Evolutionary conservation across 2,797 vertebrate genomes (phyloP), one percentile per base, ranked within the genome.

Genomic region (Enteromius treurensis): DNA sequence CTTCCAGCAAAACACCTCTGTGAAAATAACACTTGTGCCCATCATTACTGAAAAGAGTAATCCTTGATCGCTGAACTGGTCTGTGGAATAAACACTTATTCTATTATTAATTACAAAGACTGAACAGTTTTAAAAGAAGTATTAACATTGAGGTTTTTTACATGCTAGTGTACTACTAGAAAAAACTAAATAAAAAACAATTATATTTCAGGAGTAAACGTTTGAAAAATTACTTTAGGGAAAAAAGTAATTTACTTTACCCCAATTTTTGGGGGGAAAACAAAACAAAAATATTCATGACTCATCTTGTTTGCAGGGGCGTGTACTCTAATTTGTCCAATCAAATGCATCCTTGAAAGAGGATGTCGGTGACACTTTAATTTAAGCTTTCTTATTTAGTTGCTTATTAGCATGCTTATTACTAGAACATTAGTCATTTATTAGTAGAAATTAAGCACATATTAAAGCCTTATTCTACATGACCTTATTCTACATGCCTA

Each of bases 21-120:
- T 79, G 49, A 69, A 32, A 69, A 53, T 34, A 69, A 40, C 21
- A 68, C 21, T 40, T 13, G 8, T 0, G 5, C n/a, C 47, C 47
- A 19, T 69, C 67, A 47, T 68, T 79, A 23, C 45, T 53, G 11
- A 51, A 79, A 67, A 73, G 21, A 74, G 0, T 23, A 0, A 11
- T 19, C 60, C 42, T 34, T 49, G 45, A 51, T 34, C 3, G 2
- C 32, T 45, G 3, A 65, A 49, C 29, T 34, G 23, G 5, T 67
- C 29, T 67, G 40, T 78, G 60, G 11, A 49, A 51, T 73, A 51
- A 73, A 73, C 45, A 73, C 17, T 29, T 19, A 23, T 42, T 45
- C 9, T 26, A 17, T 70, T 5, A 47, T 26, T 26, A 8, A 8
- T 26, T 4, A 47, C 15, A 70, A 23, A 13, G 21, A 17, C 68